phyloP scores from a whole-genome alignment of 2,113 vertebrate species.

The Hemibates koningsi region DNA sequence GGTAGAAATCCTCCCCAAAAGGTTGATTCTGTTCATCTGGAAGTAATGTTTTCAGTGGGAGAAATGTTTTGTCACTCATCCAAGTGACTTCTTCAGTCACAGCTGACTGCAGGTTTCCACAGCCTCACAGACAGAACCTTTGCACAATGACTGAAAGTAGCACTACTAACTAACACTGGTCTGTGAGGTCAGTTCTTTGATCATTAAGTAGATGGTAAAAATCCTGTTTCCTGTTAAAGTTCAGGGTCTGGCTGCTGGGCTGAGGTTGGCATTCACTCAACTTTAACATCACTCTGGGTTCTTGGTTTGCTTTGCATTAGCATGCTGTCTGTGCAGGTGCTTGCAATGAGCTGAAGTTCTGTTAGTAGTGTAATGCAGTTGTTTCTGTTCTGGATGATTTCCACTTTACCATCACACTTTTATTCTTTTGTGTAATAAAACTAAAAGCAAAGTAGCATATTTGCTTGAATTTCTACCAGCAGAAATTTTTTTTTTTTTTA shows the following conservation, averaged over 20 bases:
- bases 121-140: background rate
- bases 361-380: background rate
- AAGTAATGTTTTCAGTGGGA: background rate
- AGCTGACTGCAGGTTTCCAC: background rate
- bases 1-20: background rate
- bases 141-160: background rate
- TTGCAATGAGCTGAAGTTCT: background rate
- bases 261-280: background rate
- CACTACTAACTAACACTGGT: background rate
- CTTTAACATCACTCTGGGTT: background rate
- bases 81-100: background rate
- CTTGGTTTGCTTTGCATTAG: background rate
- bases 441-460: background rate
- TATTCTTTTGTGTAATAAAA: background rate
- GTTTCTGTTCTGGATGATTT: background rate
- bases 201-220: background rate
- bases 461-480: background rate
- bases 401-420: background rate
- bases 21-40: background rate
- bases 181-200: background rate
- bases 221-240: background rate
- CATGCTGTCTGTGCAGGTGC: background rate
- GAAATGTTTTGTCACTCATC: rapidly evolving
- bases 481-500: background rate
- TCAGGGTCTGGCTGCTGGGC: background rate